Base-by-base conservation (phyloP, 1,140 invertebrate genomes). In the Neomicropteryx cornuta region DNA sequence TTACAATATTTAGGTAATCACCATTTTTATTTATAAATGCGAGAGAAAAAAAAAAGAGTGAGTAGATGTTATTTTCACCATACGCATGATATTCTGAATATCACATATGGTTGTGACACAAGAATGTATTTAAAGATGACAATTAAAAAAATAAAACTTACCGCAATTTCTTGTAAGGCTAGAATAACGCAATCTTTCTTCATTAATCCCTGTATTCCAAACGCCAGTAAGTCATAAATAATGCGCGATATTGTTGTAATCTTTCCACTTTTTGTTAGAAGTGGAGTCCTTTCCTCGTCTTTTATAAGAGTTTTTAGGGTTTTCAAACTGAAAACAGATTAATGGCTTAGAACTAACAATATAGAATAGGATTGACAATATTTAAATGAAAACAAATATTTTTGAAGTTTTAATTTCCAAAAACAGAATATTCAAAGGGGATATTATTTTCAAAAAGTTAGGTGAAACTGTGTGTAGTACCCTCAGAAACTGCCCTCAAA, bases 111-210 rank as follows among this genome's bases (percentile, higher is more conserved):
- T 42, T 13, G 18, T n/a, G 11, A 37, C 22, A 35, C 14, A 30
- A 35, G 20, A 16, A 29, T 33, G 18, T 2, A 32, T 22, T 16
- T 24, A 30, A 14, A 20, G 18, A 3, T 33, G 19, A 33, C 35
- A 33, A 22, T 16, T 32, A 38, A 41, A 29, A 36, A 44, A 45
- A 46, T 43, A 44, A 30, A 44, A 66, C 72, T 71, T 71, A 83
- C 82, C 51, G 73, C 60, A 38, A 87, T 66, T 56, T 87, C 83
- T 48, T 63, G 65, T 28, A 88, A 62, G 18, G 73, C 70, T 39
- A 70, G 62, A 18, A 83, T 62, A 32, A 82, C 74, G 41, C 68
- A 64, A 53, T 87, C 83, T 56, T 76, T 82, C 52, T 82, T 83
- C 33, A 87, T 49, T 36, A 60, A 65, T 29, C 79, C 82, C 41